Base-by-base conservation (phyloP, 2,888 invertebrate species). In the Hyposoter didymator region DNA sequence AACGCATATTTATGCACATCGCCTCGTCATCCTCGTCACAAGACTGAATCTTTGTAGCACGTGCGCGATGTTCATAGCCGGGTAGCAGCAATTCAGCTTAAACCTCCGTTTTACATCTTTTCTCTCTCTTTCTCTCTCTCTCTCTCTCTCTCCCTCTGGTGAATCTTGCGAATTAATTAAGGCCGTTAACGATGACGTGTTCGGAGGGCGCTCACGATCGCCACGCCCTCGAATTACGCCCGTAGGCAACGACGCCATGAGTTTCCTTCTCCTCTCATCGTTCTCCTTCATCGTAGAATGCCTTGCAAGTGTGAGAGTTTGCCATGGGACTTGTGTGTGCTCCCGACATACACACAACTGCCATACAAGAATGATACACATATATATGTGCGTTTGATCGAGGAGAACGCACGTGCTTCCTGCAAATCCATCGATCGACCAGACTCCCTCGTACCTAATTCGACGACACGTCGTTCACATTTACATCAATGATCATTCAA, bases 191-290 rank as follows among this genome's bases (percentile, higher is more conserved):
- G 82, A 84, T 83, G 86, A 86, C 87, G 86, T 80, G 86, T 84
- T 86, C 86, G 79, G 84, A 82, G 84, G 81, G 83, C 45, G 85
- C 84, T 73, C 81, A 78, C 86, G 78, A 69, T 78, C 79, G 82
- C 87, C 87, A 87, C 87, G 87, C 87, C 87, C 78, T 84, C 86
- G 84, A 87, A 87, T 86, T 86, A 87, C 86, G 82, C 84, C 86
- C 84, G 84, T 70, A 78, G 86, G 86, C 86, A 70, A 84, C 84
- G 80, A 70, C 79, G 78, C 66, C 69, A 59, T 69, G 59, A 78
- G 69, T 74, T 75, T 74, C 55, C 82, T 79, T 78, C 67, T 80
- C 66, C 74, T 72, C 59, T 75, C 80, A 52, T 67, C 70, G 59
- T 73, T 69, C 62, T 76, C 74, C 67, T 67, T 67, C 47, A 22